A percentile compares a stretch with the other conserved stretches of the same genome.
Conservation (phyloP, 2,113 vertebrate genomes). For the Lepidothrix coronata region DNA sequence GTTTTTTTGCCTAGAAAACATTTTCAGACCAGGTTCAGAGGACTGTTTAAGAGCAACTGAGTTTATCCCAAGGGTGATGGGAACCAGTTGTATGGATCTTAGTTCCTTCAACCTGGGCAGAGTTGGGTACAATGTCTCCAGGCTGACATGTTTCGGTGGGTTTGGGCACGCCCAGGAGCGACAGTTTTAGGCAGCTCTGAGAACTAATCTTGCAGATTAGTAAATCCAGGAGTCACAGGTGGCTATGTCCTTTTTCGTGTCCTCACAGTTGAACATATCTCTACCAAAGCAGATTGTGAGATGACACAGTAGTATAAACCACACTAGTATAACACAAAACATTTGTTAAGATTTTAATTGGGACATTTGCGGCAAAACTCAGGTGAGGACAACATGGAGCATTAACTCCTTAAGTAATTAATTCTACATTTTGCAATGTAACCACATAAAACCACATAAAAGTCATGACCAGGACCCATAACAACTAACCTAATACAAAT, state of each 20-base stretch:
- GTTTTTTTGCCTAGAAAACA: too few species aligned
- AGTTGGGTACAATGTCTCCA: background rate
- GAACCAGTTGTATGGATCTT: background rate
- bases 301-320: background rate
- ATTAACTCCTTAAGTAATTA: background rate
- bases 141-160: background rate
- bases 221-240: background rate
- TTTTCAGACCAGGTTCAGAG: background rate
- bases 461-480: background rate
- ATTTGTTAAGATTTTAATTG: background rate
- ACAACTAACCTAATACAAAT: background rate
- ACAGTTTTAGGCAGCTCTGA: background rate
- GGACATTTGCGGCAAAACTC: background rate
- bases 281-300: background rate
- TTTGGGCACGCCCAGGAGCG: background rate
- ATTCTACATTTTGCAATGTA: background rate
- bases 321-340: background rate
- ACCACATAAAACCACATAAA: background rate
- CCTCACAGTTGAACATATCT: background rate
- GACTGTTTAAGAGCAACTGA: background rate
- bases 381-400: background rate
- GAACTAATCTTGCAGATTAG: background rate
- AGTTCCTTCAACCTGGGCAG: background rate
- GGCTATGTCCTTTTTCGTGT: background rate
- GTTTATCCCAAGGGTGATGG: background rate